Conservation (phyloP, 2,888 invertebrate species). For the Teleiodes luculella region DNA sequence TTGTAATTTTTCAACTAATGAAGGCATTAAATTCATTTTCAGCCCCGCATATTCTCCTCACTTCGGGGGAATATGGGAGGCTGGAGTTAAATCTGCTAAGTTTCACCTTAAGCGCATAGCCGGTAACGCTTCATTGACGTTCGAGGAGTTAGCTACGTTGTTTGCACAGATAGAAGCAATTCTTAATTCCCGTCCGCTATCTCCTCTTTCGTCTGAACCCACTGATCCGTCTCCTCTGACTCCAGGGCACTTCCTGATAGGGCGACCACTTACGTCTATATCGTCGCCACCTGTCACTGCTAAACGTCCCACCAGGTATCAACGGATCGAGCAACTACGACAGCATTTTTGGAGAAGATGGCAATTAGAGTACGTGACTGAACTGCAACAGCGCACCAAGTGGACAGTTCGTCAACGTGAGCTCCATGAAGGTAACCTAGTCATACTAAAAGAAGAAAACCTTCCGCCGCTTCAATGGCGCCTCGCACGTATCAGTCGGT, state of each 20-base stretch:
- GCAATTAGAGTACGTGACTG: background rate
- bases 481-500: conserved; percentile 19
- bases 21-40: background rate
- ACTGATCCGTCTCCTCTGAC: background rate
- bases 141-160: conserved; percentile 18
- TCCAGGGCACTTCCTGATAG: background rate
- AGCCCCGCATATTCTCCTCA: conserved; percentile 11
- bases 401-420: background rate
- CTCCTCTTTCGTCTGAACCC: background rate
- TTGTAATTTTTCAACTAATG: background rate
- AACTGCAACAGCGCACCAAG: background rate
- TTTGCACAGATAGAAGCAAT: conserved; percentile 18
- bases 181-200: conserved; percentile 9
- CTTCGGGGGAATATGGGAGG: conserved; percentile 19
- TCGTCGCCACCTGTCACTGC: background rate
- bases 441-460: conserved; percentile 14
- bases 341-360: background rate
- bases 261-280: background rate
- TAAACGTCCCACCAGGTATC: background rate
- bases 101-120: conserved; percentile 16
- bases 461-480: conserved; percentile 22
- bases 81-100: conserved; percentile 17
- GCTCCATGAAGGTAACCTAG: background rate
- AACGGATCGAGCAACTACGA: background rate
- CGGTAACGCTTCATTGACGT: conserved; percentile 17